Conservation (phyloP, 2,888 invertebrate species). For the Eupithecia exiguata region DNA sequence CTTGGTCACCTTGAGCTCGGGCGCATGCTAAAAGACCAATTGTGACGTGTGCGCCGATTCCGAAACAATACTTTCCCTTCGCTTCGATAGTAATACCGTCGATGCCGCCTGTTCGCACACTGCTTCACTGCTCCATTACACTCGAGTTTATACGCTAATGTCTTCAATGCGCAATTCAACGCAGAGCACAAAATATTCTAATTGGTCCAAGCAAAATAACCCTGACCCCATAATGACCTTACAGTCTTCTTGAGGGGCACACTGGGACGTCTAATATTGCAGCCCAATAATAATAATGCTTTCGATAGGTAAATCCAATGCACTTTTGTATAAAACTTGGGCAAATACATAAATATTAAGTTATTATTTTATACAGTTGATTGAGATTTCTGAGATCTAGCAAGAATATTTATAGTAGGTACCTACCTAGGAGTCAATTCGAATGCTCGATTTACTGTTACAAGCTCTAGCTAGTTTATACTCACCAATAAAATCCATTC, state of each 20-base stretch:
- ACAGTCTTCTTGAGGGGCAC: background rate
- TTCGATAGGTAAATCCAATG: background rate
- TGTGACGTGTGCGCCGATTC: conserved; percentile 54
- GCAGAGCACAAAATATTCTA: conserved; percentile 2
- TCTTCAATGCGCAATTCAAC: conserved; percentile 42
- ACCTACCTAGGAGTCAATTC: too few relatives aligned
- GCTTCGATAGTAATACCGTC: conserved; percentile 47
- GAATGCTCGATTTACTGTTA: too few relatives aligned
- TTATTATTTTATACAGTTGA: too few relatives aligned
- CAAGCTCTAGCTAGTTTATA: too few relatives aligned
- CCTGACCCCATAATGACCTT: conserved; percentile 6
- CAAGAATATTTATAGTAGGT: too few relatives aligned
- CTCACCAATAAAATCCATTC: too few relatives aligned
- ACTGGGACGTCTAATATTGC: background rate
- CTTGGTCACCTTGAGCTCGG: conserved; percentile 72
- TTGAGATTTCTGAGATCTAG: too few relatives aligned
- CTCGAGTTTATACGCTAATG: conserved; percentile 48
- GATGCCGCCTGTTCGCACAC: conserved; percentile 48
- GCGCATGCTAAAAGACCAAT: conserved; percentile 56
- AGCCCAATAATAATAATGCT: background rate
- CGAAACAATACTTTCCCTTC: conserved; percentile 67
- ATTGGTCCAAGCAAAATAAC: conserved; percentile 2
- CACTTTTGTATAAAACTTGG: background rate
- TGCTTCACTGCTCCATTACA: conserved; percentile 42
- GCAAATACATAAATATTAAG: background rate